These are phyloP conservation scores for Drosophila micromelanica DNA, from an alignment of 1,140 invertebrate genomes.

Conservation along the genomic window DNA sequence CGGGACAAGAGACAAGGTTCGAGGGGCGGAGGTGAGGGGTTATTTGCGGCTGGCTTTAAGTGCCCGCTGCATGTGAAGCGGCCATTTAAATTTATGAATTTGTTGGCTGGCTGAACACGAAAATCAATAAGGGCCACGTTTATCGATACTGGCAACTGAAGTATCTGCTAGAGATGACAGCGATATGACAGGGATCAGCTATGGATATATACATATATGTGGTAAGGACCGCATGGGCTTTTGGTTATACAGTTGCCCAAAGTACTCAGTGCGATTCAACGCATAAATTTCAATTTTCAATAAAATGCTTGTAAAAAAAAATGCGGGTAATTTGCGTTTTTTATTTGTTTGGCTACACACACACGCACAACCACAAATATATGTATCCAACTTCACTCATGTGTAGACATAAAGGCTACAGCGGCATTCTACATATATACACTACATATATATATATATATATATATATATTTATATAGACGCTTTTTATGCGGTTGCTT, in stretches of 20 bases:
- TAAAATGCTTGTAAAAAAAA: conserved; percentile 72
- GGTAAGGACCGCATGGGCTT: conserved; percentile 28
- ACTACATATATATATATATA: conserved; percentile 2
- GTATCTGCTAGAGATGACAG: conserved; percentile 66
- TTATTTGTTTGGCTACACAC: conserved; percentile 20
- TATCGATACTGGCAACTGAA: conserved; percentile 61
- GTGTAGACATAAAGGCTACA: conserved; percentile 48
- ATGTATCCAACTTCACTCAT: conserved; percentile 26
- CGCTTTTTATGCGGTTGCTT: conserved; percentile 75
- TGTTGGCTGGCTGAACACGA: conserved; percentile 16
- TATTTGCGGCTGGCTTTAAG: conserved; percentile 13
- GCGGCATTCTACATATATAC: conserved; percentile 1
- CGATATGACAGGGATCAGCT: conserved; percentile 70
- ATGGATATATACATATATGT: conserved; percentile 45
- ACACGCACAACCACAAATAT: conserved; percentile 15
- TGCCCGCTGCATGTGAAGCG: conserved; percentile 29
- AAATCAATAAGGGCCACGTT: conserved; percentile 50
- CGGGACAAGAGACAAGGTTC: background rate
- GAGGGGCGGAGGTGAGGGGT: background rate
- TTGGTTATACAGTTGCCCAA: conserved; percentile 12
- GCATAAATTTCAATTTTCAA: conserved; percentile 80
- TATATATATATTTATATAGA: background rate
- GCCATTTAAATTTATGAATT: conserved; percentile 48
- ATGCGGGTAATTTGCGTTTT: conserved; percentile 80
- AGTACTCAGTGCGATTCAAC: conserved; percentile 36